Evolutionary conservation across 2,113 vertebrate species (phyloP).

Genomic region (Henicopernis longicauda): DNA sequence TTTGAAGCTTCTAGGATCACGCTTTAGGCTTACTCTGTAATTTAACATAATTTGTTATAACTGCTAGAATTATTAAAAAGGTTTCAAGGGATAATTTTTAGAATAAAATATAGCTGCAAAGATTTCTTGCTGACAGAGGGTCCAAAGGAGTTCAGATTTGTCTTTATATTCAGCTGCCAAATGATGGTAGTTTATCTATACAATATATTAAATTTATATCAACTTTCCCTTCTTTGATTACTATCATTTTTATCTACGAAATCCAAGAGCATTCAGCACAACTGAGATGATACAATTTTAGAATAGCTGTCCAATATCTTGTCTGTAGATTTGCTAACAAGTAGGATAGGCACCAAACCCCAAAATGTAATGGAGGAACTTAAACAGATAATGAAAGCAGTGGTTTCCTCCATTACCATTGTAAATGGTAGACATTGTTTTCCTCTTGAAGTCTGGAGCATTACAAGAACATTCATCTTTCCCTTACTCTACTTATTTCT

Average conservation of each 20-base stretch:
- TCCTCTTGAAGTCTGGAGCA: neutral
- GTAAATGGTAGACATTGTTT: neutral
- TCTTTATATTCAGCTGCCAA: slow-evolving; percentile 4
- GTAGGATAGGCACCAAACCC: neutral
- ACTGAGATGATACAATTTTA: neutral
- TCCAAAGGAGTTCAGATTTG: neutral
- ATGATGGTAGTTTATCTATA: neutral
- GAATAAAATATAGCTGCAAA: neutral
- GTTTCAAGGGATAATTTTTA: slow-evolving; percentile 1
- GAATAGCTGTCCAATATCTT: neutral
- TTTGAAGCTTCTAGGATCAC: neutral
- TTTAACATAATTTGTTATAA: slow-evolving; percentile 22
- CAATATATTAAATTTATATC: neutral
- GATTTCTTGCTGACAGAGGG: neutral
- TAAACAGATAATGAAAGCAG: neutral
- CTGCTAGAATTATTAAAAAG: slow-evolving; percentile 14
- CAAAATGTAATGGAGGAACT: neutral
- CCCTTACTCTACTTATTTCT: neutral
- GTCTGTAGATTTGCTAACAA: neutral
- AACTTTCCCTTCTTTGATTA: neutral
- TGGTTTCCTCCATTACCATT: neutral
- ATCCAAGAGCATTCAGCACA: neutral
- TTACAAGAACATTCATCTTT: neutral
- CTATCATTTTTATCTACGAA: neutral
- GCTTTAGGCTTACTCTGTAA: neutral